Evolutionary conservation across 2,113 vertebrate genomes (phyloP), one percentile per base, ranked within the genome.

Genomic region (Brachyhypopomus gauderio): DNA sequence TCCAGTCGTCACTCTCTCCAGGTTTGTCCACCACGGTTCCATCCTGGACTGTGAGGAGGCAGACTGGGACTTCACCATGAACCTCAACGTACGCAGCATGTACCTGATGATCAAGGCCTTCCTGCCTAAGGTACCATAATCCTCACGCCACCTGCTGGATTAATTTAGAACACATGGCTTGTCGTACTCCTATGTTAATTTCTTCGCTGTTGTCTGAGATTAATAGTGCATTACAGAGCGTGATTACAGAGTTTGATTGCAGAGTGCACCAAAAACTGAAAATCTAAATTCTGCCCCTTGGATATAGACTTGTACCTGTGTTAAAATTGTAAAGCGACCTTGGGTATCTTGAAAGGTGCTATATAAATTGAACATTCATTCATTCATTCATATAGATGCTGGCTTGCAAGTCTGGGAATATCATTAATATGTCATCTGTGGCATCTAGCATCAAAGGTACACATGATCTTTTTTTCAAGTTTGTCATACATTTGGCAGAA

Each of bases 371-470:
- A n/a, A n/a, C n/a, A n/a, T n/a, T n/a, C n/a, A n/a, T n/a, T n/a
- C n/a, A 17, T 83, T 66, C 48, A 27, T 77, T 17, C 20, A 75
- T 11, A 4, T 90, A 99, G 97, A 99, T 99, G 98, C 92, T 99
- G 86, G 91, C 92, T 86, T 93, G 91, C 85, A 97, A 95, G 85
- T 96, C 94, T 36, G 97, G 96, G 83, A 97, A 96, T 84, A 98
- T 97, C 82, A 98, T 98, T 84, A 99, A 99, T 87, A 98, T 98
- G 96, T 93, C 96, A 76, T 98, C 97, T 56, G 96, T 98, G 85
- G 97, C 94, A 81, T 98, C 97, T 73, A 97, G 95, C 88, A 95
- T 99, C 86, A 98, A 98, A 96, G 97, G 96, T 98, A 84, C 82
- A 80, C 2, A 6, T 19, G 0, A 38, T 64, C 19, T 19, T 58